phyloP scores from a whole-genome alignment of 2,113 vertebrate genomes.

The Calyptomena viridis region DNA sequence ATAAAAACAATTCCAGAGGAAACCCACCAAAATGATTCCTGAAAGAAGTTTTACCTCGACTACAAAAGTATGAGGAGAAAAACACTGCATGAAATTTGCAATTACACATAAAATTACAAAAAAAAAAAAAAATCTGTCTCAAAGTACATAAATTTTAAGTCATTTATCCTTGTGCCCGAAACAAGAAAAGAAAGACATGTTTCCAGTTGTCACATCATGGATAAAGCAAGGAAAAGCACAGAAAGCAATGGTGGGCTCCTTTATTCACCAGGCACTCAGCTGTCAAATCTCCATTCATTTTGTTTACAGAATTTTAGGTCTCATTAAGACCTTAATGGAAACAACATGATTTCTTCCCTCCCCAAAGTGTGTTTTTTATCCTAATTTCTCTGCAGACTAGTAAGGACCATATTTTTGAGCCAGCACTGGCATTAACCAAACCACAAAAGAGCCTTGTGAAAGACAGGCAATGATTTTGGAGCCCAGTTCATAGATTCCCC shows the following conservation, averaged over 20 bases:
- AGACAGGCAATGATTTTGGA: constrained; percentile 77
- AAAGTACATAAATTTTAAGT: not conserved
- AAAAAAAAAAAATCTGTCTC: not conserved
- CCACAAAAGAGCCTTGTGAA: constrained; percentile 78
- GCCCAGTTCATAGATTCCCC: constrained; percentile 72
- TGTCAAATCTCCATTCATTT: constrained; percentile 77
- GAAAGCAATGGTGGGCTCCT: constrained; percentile 48
- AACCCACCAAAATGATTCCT: not conserved
- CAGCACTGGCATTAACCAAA: constrained; percentile 79
- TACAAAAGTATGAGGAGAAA: not conserved
- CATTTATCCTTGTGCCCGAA: constrained; percentile 10
- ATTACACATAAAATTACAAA: not conserved
- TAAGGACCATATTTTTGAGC: constrained; percentile 69
- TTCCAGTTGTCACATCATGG: constrained; percentile 35
- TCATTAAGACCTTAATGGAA: constrained; percentile 82
- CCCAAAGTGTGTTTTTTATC: constrained; percentile 65
- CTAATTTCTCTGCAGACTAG: constrained; percentile 64
- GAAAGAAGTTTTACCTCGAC: not conserved
- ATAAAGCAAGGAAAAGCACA: constrained; percentile 15
- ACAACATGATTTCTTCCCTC: constrained; percentile 74
- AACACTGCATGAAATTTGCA: not conserved
- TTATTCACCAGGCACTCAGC: constrained; percentile 67
- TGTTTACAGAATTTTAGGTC: constrained; percentile 75
- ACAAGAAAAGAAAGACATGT: constrained; percentile 40
- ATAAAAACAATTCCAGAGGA: not conserved